Percentiles rank a stretch among this genome's conserved stretches.
Evolutionary conservation across 2,888 invertebrate species (phyloP).

Genomic region (Himalopsyche japonica): DNA sequence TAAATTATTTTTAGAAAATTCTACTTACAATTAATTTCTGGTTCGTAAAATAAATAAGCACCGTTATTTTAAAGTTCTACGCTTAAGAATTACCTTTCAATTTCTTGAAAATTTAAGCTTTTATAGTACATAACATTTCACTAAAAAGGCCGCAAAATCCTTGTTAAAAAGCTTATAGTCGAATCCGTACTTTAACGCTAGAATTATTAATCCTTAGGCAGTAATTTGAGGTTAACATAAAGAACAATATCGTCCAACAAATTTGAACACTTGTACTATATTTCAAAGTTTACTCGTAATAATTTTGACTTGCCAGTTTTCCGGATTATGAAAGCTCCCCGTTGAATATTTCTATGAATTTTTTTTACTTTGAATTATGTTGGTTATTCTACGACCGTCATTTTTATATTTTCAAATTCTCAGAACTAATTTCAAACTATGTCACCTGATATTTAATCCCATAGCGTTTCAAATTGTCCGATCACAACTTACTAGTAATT

Average conservation of each 20-base stretch:
- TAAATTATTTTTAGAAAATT: no score
- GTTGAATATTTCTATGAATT: no score
- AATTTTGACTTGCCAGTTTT: background rate
- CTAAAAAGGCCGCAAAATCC: background rate
- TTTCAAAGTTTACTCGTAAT: background rate
- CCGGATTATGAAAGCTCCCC: no score
- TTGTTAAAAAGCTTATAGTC: background rate
- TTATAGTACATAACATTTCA: background rate
- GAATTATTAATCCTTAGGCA: background rate
- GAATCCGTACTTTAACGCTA: background rate
- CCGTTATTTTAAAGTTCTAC: background rate
- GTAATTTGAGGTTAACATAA: background rate
- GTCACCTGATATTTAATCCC: no score
- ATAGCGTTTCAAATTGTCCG: no score
- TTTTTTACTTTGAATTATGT: no score
- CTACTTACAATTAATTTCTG: background rate
- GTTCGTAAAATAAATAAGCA: background rate
- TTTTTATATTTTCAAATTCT: no score
- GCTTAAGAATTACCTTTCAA: no score
- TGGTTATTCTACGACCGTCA: no score
- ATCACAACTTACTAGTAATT: no score
- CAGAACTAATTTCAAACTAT: no score
- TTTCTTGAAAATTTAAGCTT: background rate
- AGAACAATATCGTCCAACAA: background rate
- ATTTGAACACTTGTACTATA: background rate